Evolutionary conservation across 2,888 invertebrate species (phyloP).

Genomic region (Polylopha cassiicola): DNA sequence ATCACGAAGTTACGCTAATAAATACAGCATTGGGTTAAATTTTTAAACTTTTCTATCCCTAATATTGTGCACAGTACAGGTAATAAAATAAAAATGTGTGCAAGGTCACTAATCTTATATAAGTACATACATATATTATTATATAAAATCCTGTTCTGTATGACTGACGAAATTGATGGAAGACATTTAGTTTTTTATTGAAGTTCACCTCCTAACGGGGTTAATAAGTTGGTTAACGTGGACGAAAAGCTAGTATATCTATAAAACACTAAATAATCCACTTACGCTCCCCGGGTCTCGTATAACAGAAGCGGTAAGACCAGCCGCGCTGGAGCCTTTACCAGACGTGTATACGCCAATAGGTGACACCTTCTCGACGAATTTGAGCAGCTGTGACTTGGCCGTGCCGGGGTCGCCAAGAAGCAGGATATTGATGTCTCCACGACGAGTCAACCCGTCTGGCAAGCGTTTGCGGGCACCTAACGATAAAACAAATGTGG

Average conservation of each 20-base stretch:
- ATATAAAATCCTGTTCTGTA: too few relatives aligned
- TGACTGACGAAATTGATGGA: too few relatives aligned
- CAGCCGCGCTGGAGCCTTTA: constrained; percentile 99
- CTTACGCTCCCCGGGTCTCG: constrained; percentile 94
- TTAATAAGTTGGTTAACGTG: too few relatives aligned
- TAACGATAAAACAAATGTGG: constrained; percentile 30
- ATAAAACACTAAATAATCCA: too few relatives aligned
- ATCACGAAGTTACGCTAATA: constrained; percentile 94
- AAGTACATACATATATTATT: too few relatives aligned
- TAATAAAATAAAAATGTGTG: too few relatives aligned
- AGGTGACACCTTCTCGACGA: constrained; percentile 95
- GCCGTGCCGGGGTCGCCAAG: constrained; percentile 99
- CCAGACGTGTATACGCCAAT: constrained; percentile 98
- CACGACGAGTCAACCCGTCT: constrained; percentile 95
- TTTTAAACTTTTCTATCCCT: background rate
- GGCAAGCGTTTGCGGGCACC: constrained; percentile 91
- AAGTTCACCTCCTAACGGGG: too few relatives aligned
- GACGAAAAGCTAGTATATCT: too few relatives aligned
- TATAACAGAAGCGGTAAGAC: constrained; percentile 97
- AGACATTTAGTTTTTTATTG: too few relatives aligned
- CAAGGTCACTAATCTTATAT: too few relatives aligned
- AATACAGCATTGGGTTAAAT: background rate
- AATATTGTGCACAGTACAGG: background rate
- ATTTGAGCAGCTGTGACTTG: constrained; percentile 98
- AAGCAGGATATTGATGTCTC: constrained; percentile 96